Evolutionary conservation across 1,140 invertebrate genomes (phyloP).

Genomic region (Drosophila ogumai): DNA sequence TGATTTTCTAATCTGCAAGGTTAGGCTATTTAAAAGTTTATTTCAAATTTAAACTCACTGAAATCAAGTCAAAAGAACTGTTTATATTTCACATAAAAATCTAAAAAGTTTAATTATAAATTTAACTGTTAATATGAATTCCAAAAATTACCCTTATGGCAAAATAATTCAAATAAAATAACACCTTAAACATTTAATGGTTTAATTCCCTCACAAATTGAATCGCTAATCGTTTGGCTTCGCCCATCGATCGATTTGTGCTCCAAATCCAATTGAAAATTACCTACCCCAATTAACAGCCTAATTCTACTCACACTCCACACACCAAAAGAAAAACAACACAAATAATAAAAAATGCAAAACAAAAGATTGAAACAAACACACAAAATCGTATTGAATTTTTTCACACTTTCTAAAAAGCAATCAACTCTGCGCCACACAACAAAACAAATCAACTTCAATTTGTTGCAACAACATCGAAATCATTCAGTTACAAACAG

Average conservation of each 20-base stretch:
- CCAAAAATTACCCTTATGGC: neutral
- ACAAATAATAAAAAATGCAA: conserved; percentile 9
- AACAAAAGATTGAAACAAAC: conserved; percentile 27
- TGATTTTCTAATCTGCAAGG: neutral
- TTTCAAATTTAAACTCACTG: neutral
- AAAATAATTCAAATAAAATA: conserved; percentile 12
- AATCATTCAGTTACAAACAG: conserved; percentile 39
- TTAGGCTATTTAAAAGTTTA: neutral
- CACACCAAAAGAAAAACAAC: neutral
- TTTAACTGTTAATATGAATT: neutral
- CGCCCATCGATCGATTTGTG: conserved; percentile 27
- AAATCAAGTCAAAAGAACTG: neutral
- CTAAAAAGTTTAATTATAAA: neutral
- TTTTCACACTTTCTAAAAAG: conserved; percentile 78
- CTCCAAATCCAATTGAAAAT: conserved; percentile 62
- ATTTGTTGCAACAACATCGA: conserved; percentile 66
- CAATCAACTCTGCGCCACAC: conserved; percentile 54
- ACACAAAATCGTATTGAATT: conserved; percentile 23
- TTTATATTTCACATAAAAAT: neutral
- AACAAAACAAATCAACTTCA: conserved; percentile 67
- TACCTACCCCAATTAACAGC: conserved; percentile 67
- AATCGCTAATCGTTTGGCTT: conserved; percentile 52
- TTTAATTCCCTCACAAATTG: conserved; percentile 22
- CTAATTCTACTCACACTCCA: conserved; percentile 29
- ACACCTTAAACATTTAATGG: conserved; percentile 2